These are phyloP conservation scores for Periophthalmus magnuspinnatus DNA, from an alignment of 2,797 vertebrate genomes.

Conservation along the genomic window DNA sequence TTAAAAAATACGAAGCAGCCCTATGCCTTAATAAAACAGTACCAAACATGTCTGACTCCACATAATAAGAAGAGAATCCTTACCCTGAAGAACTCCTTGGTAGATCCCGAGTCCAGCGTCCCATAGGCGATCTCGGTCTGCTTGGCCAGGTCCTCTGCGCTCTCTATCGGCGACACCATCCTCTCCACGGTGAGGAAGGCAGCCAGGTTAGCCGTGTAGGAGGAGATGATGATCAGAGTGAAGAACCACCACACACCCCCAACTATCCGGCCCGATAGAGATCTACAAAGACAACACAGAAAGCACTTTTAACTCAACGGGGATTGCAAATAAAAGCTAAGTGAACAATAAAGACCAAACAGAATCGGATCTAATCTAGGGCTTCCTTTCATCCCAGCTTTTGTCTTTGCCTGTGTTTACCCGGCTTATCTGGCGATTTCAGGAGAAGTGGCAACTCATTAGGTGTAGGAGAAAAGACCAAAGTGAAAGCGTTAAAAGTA, in stretches of 20 bases:
- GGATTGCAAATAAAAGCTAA: constrained; percentile 42
- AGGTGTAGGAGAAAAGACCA: constrained; percentile 34
- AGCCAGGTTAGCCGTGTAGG: constrained; percentile 97
- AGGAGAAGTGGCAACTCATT: constrained; percentile 48
- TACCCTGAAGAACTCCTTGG: constrained; percentile 98
- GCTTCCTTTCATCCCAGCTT: constrained; percentile 23
- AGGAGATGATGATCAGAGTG: constrained; percentile 99
- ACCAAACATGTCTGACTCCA: not conserved
- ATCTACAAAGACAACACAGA: constrained; percentile 77
- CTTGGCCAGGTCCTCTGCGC: constrained; percentile 94
- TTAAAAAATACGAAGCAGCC: too few relatives aligned
- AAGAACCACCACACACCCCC: constrained; percentile 99
- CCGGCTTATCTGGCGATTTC: constrained; percentile 45
- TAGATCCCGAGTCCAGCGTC: constrained; percentile 94
- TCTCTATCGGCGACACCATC: constrained; percentile 92
- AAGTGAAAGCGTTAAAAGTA: constrained; percentile 27
- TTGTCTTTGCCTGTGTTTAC: constrained; percentile 45
- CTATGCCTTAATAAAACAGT: too few relatives aligned
- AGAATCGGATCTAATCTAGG: constrained; percentile 53
- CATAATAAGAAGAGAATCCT: constrained; percentile 40
- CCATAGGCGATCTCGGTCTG: constrained; percentile 98
- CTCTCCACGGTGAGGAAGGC: constrained; percentile 98
- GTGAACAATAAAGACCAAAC: constrained; percentile 53
- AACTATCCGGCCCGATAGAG: constrained; percentile 96
- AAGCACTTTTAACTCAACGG: constrained; percentile 30